Evolutionary conservation across 2,797 vertebrate genomes (phyloP).

Genomic region (Carcharodon carcharias): DNA sequence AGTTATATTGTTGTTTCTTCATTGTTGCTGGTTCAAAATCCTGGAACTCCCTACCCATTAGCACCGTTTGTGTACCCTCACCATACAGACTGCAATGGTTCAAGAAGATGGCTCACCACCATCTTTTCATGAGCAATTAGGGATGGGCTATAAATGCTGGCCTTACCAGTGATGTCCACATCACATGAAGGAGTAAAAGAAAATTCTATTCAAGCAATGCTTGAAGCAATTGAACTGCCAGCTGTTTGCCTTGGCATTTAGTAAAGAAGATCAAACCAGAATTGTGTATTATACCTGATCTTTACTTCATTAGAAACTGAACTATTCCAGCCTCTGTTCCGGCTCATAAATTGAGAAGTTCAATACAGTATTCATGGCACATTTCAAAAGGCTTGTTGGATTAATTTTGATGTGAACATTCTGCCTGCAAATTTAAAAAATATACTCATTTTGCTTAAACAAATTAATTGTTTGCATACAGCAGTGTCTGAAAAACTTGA

Average conservation of each 20-base stretch:
- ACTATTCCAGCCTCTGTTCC: neutral
- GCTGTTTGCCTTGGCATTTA: neutral
- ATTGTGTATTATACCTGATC: neutral
- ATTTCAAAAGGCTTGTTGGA: neutral
- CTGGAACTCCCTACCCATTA: too few species aligned
- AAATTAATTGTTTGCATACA: neutral
- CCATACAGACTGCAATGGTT: neutral
- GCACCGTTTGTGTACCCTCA: too few species aligned
- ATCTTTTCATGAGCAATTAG: neutral
- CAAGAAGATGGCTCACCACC: neutral
- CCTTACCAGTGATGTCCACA: too few species aligned
- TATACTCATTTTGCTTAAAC: neutral
- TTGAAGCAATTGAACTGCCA: slow-evolving; percentile 5
- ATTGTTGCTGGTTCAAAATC: too few species aligned
- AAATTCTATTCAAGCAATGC: neutral
- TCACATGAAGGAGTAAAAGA: too few species aligned
- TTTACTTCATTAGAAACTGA: slow-evolving; percentile 19
- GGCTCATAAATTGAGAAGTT: neutral
- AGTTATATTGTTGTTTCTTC: too few species aligned
- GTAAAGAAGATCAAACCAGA: neutral
- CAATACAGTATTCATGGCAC: neutral
- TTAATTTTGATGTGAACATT: neutral
- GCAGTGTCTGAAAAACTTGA: neutral
- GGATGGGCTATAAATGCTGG: too few species aligned
- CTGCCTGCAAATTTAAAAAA: neutral